Conservation (phyloP, 2,113 vertebrate species). For the Channa maculata region DNA sequence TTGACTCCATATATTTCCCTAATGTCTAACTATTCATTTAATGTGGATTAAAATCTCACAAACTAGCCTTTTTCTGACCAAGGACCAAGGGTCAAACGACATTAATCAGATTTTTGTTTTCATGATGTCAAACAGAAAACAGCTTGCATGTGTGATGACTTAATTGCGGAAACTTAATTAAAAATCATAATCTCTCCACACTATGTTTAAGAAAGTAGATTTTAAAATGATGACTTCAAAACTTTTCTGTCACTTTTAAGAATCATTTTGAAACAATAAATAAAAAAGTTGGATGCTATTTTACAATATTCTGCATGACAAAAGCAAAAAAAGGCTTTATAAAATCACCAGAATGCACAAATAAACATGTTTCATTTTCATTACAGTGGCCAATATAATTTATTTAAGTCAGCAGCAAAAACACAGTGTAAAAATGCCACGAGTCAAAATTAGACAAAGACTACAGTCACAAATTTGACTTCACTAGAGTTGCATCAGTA, state of each 20-base stretch:
- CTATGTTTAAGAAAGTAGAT: slow-evolving; percentile 11
- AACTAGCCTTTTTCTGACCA: background rate
- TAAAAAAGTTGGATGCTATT: background rate
- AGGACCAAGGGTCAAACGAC: background rate
- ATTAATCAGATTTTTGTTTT: slow-evolving; percentile 15
- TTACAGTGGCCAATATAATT: background rate
- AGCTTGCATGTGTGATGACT: slow-evolving; percentile 18
- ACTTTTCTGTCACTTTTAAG: background rate
- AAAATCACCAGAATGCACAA: background rate
- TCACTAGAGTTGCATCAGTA: too few species aligned
- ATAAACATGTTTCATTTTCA: background rate
- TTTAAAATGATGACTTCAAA: slow-evolving; percentile 3
- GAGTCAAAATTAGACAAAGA: too few species aligned
- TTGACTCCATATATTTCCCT: too few species aligned
- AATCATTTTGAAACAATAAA: slow-evolving; percentile 2
- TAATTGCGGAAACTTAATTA: slow-evolving; percentile 27
- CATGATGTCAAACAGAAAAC: background rate
- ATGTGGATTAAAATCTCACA: background rate
- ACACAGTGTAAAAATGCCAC: too few species aligned
- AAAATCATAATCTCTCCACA: slow-evolving; percentile 17
- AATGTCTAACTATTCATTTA: too few species aligned
- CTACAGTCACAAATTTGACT: too few species aligned
- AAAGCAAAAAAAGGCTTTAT: slow-evolving; percentile 10
- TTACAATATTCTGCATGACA: background rate
- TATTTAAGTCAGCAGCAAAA: too few species aligned